Percentiles rank a stretch among this genome's conserved stretches.
phyloP scores from a whole-genome alignment of 1,140 invertebrate species.

The Neodiprion lecontei region DNA sequence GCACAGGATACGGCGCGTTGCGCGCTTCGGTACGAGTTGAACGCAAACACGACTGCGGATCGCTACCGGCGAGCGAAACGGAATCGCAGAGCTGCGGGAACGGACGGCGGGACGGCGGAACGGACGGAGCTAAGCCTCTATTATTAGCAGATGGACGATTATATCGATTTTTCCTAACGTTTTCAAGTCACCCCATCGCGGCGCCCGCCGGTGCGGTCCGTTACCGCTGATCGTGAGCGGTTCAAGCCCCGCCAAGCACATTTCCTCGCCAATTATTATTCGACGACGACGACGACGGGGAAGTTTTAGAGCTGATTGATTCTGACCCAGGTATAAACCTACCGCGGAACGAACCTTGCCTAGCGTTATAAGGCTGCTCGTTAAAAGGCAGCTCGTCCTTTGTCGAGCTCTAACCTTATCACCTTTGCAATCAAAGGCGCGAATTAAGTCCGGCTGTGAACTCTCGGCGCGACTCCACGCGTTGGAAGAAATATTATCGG shows the following conservation, averaged over 20 bases:
- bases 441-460: no score
- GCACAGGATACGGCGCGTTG: constrained; percentile 37
- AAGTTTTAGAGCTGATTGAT: constrained; percentile 56
- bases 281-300: constrained; percentile 38
- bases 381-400: no score
- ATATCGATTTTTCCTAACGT: constrained; percentile 52
- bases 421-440: no score
- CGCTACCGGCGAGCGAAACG: neutral
- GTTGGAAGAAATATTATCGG: no score
- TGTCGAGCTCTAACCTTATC: no score
- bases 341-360: no score
- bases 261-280: constrained; percentile 59
- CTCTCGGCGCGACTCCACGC: no score
- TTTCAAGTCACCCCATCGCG: constrained; percentile 29
- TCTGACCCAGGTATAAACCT: constrained; percentile 28
- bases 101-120: constrained; percentile 26
- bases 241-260: constrained; percentile 55
- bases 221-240: constrained; percentile 37
- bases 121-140: constrained; percentile 49
- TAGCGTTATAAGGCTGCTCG: no score
- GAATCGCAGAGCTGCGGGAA: neutral
- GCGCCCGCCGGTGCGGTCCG: constrained; percentile 34
- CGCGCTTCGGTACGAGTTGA: constrained; percentile 14
- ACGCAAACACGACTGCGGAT: neutral
- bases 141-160: constrained; percentile 62